phyloP scores from a whole-genome alignment of 2,797 vertebrate genomes.

The Thamnophis elegans region DNA sequence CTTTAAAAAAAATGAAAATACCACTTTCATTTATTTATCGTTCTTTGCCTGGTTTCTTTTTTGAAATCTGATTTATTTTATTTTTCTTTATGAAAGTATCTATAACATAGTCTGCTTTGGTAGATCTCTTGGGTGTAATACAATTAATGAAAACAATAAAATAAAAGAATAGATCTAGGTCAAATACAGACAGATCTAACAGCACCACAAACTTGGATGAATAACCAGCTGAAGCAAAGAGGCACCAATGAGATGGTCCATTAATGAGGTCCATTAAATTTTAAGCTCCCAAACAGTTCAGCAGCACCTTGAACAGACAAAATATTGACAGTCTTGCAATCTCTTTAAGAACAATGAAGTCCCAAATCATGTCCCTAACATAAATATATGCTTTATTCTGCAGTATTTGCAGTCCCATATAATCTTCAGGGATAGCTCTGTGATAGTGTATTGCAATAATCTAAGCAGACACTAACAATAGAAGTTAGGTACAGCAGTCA shows the following conservation, averaged over 20 bases:
- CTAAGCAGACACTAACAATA: neutral
- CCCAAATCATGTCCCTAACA: neutral
- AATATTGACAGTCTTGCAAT: neutral
- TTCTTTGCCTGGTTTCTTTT: neutral
- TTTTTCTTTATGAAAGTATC: neutral
- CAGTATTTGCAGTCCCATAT: neutral
- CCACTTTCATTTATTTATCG: neutral
- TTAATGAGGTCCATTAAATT: neutral
- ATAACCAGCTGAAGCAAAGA: neutral
- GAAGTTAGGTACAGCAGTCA: neutral
- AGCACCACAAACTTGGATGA: neutral
- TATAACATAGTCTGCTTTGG: neutral
- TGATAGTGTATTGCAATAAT: neutral
- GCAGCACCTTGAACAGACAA: neutral
- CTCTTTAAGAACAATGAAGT: neutral
- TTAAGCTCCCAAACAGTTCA: neutral
- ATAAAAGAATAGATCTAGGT: neutral
- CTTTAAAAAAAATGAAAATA: neutral
- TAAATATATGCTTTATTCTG: neutral
- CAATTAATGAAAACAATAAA: neutral
- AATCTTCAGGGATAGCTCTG: neutral
- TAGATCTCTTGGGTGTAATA: neutral
- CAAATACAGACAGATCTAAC: neutral
- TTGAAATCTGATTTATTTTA: neutral
- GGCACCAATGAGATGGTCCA: neutral